Conservation (phyloP, 2,113 vertebrate species). For the Varanus komodoensis region DNA sequence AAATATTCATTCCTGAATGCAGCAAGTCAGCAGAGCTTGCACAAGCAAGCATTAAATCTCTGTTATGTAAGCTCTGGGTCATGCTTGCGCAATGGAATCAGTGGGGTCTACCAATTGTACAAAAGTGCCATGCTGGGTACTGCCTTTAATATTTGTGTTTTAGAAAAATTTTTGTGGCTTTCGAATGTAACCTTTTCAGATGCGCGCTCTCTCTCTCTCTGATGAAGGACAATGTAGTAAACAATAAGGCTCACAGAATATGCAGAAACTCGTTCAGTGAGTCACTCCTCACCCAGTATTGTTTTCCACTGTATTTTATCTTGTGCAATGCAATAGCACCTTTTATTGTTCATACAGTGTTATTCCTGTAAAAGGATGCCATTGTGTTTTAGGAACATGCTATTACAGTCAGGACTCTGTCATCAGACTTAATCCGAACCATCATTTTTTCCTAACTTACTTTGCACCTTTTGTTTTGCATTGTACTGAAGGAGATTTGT, state of each 20-base stretch:
- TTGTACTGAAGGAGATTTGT: slow-evolving; percentile 6
- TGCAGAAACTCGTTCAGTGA: slow-evolving; percentile 32
- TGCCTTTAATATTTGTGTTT: slow-evolving; percentile 23
- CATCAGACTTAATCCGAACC: neutral
- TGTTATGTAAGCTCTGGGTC: too few species aligned
- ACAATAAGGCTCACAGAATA: slow-evolving; percentile 43
- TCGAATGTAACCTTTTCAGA: slow-evolving; percentile 48
- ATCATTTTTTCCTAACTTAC: neutral
- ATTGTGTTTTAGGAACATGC: slow-evolving; percentile 38
- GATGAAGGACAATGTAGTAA: slow-evolving; percentile 16
- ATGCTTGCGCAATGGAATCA: neutral
- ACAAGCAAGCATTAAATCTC: too few species aligned
- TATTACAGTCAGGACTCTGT: neutral
- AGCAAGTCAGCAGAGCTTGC: too few species aligned
- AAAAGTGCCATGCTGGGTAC: neutral
- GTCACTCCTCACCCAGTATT: neutral
- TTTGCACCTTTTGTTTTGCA: slow-evolving; percentile 16
- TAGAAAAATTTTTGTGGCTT: slow-evolving; percentile 24
- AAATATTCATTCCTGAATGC: too few species aligned
- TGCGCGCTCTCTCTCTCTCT: slow-evolving; percentile 21
- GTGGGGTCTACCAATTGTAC: too few species aligned
- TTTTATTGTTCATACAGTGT: slow-evolving; percentile 32
- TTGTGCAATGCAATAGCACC: neutral
- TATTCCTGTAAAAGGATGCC: neutral
- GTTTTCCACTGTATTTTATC: slow-evolving; percentile 42